Base-by-base conservation (phyloP, 2,888 invertebrate genomes). In the Acutogordius australiensis region DNA sequence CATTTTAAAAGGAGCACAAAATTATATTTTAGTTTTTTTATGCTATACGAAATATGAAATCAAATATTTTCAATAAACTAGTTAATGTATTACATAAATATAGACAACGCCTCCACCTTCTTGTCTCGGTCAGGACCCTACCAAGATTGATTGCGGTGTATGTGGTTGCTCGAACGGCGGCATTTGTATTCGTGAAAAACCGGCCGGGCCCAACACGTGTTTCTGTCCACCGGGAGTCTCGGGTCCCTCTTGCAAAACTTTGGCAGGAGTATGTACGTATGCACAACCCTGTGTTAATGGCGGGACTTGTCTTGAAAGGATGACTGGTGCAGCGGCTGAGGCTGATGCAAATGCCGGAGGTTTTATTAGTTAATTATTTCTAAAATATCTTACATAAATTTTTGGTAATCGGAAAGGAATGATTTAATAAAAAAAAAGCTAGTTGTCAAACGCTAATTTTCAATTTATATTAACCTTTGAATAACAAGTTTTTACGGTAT, bases 191-290 rank as follows among this genome's bases (percentile, higher is more conserved):
- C 51, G 51, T n/a, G 51, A 51, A 51, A 51, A 26, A 4, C 26
- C 51, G 18, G 18, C 4, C 8, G 51, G 51, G 4, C 51, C 51
- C 23, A 51, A 51, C 23, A 51, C 51, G 8, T 51, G 51, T 51
- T 51, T 51, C 23, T 51, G 51, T 26, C 51, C 51, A 4, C 51
- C 51, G 13, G 51, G 51, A n/a, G 51, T 51, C 4, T 51, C 51
- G 23, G 51, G 51, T n/a, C 51, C 51, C 8, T 8, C 13, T 21
- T 51, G 51, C 23, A 51, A 23, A 23, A 51, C 51, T 23, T 23
- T 51, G 26, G 51, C 51, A 8, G 51, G 51, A n/a, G n/a, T 51
- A 4, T 51, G 51, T 23, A 51, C 51, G 4, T 51, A 51, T 23
- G 26, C 51, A 4, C 51, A 51, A 23, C 51, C 51, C 23, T 51